These are phyloP conservation scores for Panonychus citri DNA, from an alignment of 1,140 invertebrate genomes.

Conservation along the genomic window DNA sequence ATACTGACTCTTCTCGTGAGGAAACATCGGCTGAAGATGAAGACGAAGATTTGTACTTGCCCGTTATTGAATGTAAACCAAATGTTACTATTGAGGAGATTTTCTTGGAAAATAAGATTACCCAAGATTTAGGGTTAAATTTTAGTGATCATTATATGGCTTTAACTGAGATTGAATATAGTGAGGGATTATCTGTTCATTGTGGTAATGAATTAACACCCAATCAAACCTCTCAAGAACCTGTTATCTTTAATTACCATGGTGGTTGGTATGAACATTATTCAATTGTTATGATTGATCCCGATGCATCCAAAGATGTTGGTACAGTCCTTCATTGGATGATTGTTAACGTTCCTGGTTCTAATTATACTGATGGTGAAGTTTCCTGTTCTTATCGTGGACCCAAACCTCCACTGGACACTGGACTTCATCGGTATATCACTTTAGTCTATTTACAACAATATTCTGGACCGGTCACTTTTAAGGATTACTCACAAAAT, in stretches of 20 bases:
- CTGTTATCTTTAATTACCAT: neutral
- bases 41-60: too few species aligned
- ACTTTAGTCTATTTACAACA: neutral
- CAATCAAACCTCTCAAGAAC: neutral
- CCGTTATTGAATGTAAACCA: too few species aligned
- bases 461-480: conserved; percentile 18
- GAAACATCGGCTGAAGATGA: too few species aligned
- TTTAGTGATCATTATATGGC: too few species aligned
- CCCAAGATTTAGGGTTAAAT: too few species aligned
- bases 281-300: conserved; percentile 46
- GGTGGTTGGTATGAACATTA: conserved; percentile 25
- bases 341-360: conserved; percentile 22
- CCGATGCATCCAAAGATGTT: conserved; percentile 18
- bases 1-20: too few species aligned
- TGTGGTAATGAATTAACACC: neutral
- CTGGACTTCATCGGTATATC: conserved; percentile 14
- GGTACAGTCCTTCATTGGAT: conserved; percentile 22
- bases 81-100: too few species aligned
- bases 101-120: too few species aligned
- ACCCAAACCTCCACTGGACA: conserved; percentile 19
- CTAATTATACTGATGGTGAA: conserved; percentile 18
- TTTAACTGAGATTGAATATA: neutral
- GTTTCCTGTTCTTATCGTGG: conserved; percentile 20
- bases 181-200: neutral
- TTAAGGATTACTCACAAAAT: conserved; percentile 18